phyloP scores from a whole-genome alignment of 2,797 vertebrate species.

The Intellagama lesueurii region DNA sequence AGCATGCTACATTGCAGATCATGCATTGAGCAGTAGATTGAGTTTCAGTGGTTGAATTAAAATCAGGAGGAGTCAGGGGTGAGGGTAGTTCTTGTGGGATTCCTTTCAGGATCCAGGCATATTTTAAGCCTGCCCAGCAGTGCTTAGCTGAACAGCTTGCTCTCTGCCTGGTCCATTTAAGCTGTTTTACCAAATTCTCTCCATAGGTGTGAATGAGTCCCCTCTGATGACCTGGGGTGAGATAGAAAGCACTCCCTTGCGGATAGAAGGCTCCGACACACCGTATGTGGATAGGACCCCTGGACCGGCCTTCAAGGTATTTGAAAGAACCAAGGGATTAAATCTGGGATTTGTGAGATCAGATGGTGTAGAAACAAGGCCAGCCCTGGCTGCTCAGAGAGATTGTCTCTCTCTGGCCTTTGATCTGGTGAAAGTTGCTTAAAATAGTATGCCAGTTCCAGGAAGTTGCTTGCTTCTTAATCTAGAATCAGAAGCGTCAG shows the following conservation, averaged over 20 bases:
- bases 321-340: not conserved
- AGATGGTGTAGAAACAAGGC: not conserved
- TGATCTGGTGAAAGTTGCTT: not conserved
- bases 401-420: not conserved
- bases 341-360: not conserved
- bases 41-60: not conserved
- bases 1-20: not conserved
- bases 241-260: slow-evolving; percentile 95
- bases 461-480: not conserved
- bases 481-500: not conserved
- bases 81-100: not conserved
- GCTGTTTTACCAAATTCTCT: not conserved
- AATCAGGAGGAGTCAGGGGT: not conserved
- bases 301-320: slow-evolving; percentile 96
- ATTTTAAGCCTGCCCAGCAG: not conserved
- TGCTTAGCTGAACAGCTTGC: too few species aligned
- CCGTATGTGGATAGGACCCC: slow-evolving; percentile 93
- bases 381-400: slow-evolving; percentile 15
- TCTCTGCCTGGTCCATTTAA: not conserved
- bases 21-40: not conserved
- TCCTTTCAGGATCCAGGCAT: not conserved
- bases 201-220: slow-evolving; percentile 89
- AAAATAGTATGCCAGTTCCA: too few species aligned
- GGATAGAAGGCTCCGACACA: slow-evolving; percentile 90
- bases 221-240: slow-evolving; percentile 99